These are phyloP conservation scores for Lagocephalus sceleratus DNA, from an alignment of 2,797 vertebrate genomes.

Conservation along the genomic window DNA sequence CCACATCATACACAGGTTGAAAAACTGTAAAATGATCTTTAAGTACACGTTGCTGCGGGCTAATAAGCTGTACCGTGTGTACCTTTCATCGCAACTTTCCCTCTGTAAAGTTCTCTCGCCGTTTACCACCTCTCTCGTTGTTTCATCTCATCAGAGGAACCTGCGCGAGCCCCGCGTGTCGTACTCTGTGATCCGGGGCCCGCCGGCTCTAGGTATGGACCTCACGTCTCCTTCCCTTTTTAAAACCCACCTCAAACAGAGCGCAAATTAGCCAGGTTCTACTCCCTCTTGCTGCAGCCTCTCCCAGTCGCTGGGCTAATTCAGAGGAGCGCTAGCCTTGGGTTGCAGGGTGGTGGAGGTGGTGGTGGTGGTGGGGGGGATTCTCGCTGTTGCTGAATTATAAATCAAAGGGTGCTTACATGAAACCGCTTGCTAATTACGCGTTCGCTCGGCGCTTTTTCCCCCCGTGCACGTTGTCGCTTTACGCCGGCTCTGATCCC, in stretches of 20 bases:
- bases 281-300: slow-evolving; percentile 27
- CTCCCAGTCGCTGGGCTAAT: slow-evolving; percentile 64
- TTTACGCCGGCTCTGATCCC: slow-evolving; percentile 54
- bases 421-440: slow-evolving; percentile 74
- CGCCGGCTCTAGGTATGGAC: slow-evolving; percentile 49
- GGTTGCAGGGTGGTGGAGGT: too few species aligned
- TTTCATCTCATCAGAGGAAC: slow-evolving; percentile 24
- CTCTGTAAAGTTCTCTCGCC: slow-evolving; percentile 26
- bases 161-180: slow-evolving; percentile 25
- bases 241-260: slow-evolving; percentile 59
- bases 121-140: slow-evolving; percentile 24
- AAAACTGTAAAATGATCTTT: slow-evolving; percentile 24
- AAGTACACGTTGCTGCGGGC: slow-evolving; percentile 5
- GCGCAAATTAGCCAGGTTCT: slow-evolving; percentile 51
- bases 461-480: slow-evolving; percentile 53
- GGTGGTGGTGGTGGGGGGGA: too few species aligned
- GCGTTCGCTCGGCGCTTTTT: slow-evolving; percentile 48
- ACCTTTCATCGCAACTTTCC: slow-evolving; percentile 40
- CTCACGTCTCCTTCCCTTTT: slow-evolving; percentile 57
- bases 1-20: slow-evolving; percentile 35
- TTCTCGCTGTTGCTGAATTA: slow-evolving; percentile 72
- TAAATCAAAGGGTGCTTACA: slow-evolving; percentile 79
- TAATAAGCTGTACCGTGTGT: slow-evolving; percentile 16
- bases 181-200: slow-evolving; percentile 34
- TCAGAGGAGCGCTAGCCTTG: slow-evolving; percentile 65